Evolutionary conservation across 2,797 vertebrate species (phyloP).

Genomic region (Epinephelus awoara): DNA sequence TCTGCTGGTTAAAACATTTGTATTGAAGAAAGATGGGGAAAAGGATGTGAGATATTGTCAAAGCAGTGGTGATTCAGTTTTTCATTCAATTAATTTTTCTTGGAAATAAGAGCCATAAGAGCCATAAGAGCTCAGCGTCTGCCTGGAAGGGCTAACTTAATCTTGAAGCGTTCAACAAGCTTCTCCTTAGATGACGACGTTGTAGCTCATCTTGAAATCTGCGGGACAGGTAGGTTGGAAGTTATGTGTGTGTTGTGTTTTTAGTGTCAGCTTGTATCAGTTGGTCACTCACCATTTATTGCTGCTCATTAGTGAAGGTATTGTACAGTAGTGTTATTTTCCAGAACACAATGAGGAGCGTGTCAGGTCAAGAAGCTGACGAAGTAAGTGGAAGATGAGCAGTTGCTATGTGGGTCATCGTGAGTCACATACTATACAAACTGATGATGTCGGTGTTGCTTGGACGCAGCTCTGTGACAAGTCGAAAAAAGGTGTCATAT

Average conservation of each 20-base stretch:
- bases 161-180: neutral
- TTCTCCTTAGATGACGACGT: neutral
- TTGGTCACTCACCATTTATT: neutral
- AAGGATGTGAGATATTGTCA: neutral
- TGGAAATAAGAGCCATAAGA: constrained; percentile 1
- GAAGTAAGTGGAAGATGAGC: neutral
- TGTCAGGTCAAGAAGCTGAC: constrained; percentile 12
- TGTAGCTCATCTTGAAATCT: constrained; percentile 7
- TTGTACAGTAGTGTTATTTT: neutral
- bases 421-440: neutral
- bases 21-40: constrained; percentile 8
- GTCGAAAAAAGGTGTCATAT: neutral
- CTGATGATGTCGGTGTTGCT: neutral
- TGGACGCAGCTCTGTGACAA: neutral
- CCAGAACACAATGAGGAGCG: neutral
- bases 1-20: constrained; percentile 11
- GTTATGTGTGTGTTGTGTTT: neutral
- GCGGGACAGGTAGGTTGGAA: neutral
- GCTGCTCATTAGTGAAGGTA: neutral
- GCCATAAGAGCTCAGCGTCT: constrained; percentile 6
- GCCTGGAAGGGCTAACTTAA: constrained; percentile 2
- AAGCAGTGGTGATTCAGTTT: constrained; percentile 3
- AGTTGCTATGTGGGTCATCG: constrained; percentile 4
- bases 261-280: too few relatives aligned
- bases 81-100: neutral